Base-by-base conservation (phyloP, 2,113 vertebrate genomes). In the Diglossa brunneiventris region DNA sequence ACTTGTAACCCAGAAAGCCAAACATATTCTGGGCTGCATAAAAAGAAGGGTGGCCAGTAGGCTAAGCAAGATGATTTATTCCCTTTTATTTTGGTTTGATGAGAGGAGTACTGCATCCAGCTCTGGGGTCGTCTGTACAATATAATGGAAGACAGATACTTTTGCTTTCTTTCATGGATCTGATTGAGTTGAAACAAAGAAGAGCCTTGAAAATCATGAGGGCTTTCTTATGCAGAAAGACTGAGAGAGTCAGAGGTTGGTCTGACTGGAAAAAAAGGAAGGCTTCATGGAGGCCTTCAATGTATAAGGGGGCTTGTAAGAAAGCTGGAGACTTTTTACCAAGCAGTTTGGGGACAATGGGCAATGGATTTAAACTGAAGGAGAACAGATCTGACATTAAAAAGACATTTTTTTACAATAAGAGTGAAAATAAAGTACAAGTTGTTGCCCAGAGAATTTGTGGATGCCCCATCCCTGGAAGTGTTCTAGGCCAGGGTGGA, bases 21-120 rank as follows among this genome's bases (percentile, higher is more conserved):
- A 33, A 12, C 2, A 1, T 46, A 44, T 28, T 37, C 15, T 47
- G 26, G n/a, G 8, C 8, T 63, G 4, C 19, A 58, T 58, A 28
- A 68, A 68, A 50, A 18, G 27, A 55, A 30, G 5, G 0, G 0
- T 33, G 21, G 8, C 3, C 17, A 66, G 13, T 10, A 56, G 21
- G 7, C 19, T 3, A 7, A 41, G 10, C 8, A 14, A 63, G 4
- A 4, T 37, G 15, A 23, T 42, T 39, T 68, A n/a, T 50, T 50
- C 26, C 26, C 49, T 26, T 50, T 15, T 27, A 27, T 67, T 67
- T n/a, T 30, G 13, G 9, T 67, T 41, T 67, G 5, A 15, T n/a
- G 10, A 82, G 41, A 72, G 35, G 41, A 50, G 7, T 62, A 20
- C 5, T 62, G 33, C 14, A 3, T 53, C 17, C 31, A 49, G 1